phyloP scores from a whole-genome alignment of 2,888 invertebrate species.

The Lomographa bimaculata region DNA sequence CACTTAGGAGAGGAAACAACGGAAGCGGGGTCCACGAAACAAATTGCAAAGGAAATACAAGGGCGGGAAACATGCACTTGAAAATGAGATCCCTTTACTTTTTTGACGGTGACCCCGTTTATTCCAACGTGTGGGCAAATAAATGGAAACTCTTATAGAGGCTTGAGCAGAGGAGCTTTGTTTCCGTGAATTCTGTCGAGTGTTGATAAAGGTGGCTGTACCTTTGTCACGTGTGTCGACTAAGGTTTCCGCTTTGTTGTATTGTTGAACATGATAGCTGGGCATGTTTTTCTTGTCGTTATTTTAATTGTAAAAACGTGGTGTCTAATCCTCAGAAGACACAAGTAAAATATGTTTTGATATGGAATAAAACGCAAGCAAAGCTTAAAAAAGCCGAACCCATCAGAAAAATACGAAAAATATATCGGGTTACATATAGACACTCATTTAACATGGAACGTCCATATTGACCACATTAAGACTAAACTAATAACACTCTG shows the following conservation, averaged over 20 bases:
- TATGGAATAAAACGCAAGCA: too few species aligned
- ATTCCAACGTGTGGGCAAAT: conserved; percentile 27
- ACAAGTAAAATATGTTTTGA: too few species aligned
- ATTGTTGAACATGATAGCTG: too few species aligned
- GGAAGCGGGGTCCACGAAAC: conserved; percentile 26
- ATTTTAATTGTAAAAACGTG: too few species aligned
- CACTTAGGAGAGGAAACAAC: conserved; percentile 24
- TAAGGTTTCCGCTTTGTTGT: conserved; percentile 3
- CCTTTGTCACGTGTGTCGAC: conserved; percentile 12
- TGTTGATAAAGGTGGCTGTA: conserved; percentile 8
- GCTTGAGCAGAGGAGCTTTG: conserved; percentile 22
- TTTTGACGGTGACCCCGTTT: conserved; percentile 29
- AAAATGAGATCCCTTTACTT: conserved; percentile 32
- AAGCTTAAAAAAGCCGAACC: too few species aligned
- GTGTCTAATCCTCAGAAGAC: too few species aligned
- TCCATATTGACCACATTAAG: too few species aligned
- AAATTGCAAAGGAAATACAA: conserved; percentile 33
- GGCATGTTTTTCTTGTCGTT: too few species aligned
- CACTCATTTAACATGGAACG: too few species aligned
- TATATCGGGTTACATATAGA: too few species aligned
- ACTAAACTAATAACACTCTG: too few species aligned
- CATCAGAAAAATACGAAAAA: too few species aligned
- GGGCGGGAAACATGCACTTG: conserved; percentile 33
- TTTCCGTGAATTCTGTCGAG: conserved; percentile 18
- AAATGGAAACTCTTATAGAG: conserved; percentile 30